These are phyloP conservation scores for Drosophila cognata DNA, from an alignment of 2,888 invertebrate genomes.

Conservation along the genomic window DNA sequence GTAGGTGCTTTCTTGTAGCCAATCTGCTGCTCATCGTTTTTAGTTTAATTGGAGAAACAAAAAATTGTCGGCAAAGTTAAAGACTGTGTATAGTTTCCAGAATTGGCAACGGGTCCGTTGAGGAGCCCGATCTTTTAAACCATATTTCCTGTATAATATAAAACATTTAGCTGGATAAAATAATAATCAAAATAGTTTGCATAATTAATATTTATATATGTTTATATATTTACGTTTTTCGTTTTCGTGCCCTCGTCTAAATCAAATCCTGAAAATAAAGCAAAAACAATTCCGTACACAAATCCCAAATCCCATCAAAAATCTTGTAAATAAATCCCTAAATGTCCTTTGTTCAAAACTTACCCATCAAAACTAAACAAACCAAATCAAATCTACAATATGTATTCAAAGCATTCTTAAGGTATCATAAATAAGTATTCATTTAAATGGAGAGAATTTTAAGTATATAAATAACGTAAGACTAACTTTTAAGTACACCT, in stretches of 20 bases:
- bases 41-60: constrained; percentile 30
- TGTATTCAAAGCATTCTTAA: constrained; percentile 35
- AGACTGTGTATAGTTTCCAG: constrained; percentile 57
- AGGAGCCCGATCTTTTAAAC: constrained; percentile 34
- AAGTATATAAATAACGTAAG: constrained; percentile 21
- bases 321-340: constrained; percentile 75
- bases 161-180: constrained; percentile 67
- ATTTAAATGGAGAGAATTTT: constrained; percentile 1
- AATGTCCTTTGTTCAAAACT: constrained; percentile 81
- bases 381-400: constrained; percentile 44
- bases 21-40: constrained; percentile 40
- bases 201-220: constrained; percentile 78
- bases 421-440: constrained; percentile 29
- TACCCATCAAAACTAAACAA: constrained; percentile 55
- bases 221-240: constrained; percentile 79
- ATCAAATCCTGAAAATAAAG: constrained; percentile 68
- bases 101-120: constrained; percentile 60
- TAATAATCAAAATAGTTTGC: constrained; percentile 81
- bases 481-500: constrained; percentile 35
- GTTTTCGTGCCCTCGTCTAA: constrained; percentile 85
- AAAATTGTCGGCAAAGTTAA: constrained; percentile 24
- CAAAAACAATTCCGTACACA: constrained; percentile 59
- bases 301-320: constrained; percentile 58
- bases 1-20: constrained; percentile 87
- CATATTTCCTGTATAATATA: constrained; percentile 58